Percentiles rank a stretch among this genome's conserved stretches.
Conservation (phyloP, 2,888 invertebrate species). For the Luffia ferchaultella region DNA sequence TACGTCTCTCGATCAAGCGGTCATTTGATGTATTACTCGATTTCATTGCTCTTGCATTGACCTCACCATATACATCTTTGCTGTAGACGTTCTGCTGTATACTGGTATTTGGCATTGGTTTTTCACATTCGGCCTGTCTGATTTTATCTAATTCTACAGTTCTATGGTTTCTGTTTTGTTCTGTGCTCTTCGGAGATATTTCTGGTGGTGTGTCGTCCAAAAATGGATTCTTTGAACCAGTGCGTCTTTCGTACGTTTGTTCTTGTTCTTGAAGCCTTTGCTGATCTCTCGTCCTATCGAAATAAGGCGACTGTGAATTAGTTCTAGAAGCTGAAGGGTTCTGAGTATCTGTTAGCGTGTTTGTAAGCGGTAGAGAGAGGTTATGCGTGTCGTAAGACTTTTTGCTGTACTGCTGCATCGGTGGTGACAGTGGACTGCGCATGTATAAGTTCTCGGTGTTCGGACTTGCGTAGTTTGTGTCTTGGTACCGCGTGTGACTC, state of each 20-base stretch:
- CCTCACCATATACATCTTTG: slow-evolving; percentile 45
- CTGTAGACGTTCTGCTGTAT: slow-evolving; percentile 21
- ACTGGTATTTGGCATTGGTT: slow-evolving; percentile 26
- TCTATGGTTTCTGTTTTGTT: slow-evolving; percentile 23
- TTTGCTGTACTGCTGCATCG: slow-evolving; percentile 36
- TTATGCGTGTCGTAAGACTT: slow-evolving; percentile 52
- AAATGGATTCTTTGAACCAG: slow-evolving; percentile 32
- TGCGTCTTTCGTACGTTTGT: slow-evolving; percentile 37
- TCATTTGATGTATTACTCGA: slow-evolving; percentile 34
- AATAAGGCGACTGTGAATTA: slow-evolving; percentile 58
- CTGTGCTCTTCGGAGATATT: slow-evolving; percentile 24
- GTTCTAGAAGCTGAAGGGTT: slow-evolving; percentile 45
- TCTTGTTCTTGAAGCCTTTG: slow-evolving; percentile 30
- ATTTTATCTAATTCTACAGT: slow-evolving; percentile 24
- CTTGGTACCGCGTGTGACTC: slow-evolving; percentile 46
- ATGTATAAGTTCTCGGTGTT: slow-evolving; percentile 61
- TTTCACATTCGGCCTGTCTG: slow-evolving; percentile 26
- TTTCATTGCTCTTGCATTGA: slow-evolving; percentile 31
- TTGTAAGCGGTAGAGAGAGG: slow-evolving; percentile 51
- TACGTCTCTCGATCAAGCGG: slow-evolving; percentile 71
- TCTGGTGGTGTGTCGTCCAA: slow-evolving; percentile 37
- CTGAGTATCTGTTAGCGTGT: slow-evolving; percentile 41
- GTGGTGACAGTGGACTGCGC: slow-evolving; percentile 54
- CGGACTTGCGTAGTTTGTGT: slow-evolving; percentile 41
- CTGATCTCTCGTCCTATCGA: slow-evolving; percentile 44